These are phyloP conservation scores for Trichonephila inaurata DNA, from an alignment of 1,140 invertebrate genomes.

Conservation along the genomic window DNA sequence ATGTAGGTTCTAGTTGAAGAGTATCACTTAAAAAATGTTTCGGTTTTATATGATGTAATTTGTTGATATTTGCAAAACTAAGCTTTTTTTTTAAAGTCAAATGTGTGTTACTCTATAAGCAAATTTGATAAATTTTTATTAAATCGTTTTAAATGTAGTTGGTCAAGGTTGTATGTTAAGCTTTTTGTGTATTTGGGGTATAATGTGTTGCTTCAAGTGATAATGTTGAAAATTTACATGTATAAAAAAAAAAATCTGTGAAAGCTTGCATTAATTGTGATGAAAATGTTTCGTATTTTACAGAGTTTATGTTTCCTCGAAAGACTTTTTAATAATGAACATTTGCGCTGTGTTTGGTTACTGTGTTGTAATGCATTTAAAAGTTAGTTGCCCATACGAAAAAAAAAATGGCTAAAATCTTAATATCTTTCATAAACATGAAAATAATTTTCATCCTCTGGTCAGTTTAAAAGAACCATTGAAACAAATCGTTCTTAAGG, in stretches of 20 bases:
- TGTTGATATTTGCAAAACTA: no score
- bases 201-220: neutral
- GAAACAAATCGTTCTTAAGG: no score
- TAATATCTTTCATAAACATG: neutral
- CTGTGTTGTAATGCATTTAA: neutral
- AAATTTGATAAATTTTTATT: neutral
- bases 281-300: constrained; percentile 10
- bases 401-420: neutral
- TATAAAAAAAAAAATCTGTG: neutral
- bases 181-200: neutral
- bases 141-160: neutral
- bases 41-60: no score
- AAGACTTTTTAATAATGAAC: constrained; percentile 1
- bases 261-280: neutral
- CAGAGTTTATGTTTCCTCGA: neutral
- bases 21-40: no score
- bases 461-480: no score
- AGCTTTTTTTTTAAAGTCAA: no score
- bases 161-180: neutral
- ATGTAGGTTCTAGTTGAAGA: no score
- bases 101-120: neutral
- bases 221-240: constrained; percentile 3
- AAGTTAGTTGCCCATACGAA: neutral
- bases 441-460: neutral
- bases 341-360: neutral